Base-by-base conservation (phyloP, 2,888 invertebrate species). In the Platerodrilus igneus region DNA sequence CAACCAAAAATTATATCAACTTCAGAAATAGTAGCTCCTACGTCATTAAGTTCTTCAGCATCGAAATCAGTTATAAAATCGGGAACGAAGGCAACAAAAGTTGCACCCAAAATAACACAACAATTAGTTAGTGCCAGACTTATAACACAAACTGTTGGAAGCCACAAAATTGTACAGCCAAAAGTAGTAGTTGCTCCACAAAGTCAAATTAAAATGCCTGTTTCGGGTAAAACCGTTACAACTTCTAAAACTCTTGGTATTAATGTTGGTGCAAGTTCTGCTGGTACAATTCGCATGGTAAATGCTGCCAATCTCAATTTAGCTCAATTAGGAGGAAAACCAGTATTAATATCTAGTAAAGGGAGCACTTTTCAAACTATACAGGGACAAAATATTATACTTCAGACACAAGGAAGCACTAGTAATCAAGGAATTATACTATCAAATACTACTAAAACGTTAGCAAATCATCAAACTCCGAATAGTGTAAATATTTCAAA, bases 241-340 rank as follows among this genome's bases (percentile, higher is more conserved):
- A 33, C 55, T n/a, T 47, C 54, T n/a, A 62, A 61, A 51, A 51
- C 57, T 1, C 51, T 58, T 21, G 54, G 63, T 3, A 49, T 62
- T 19, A 62, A 56, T 35, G 51, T 60, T 3, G 52, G 57, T 2
- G 53, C 54, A 11, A 57, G 52, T 30, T n/a, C n/a, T n/a, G 45
- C 61, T 17, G 64, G 61, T 36, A 58, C 64, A 3, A 69, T 74
- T 33, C 64, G 76, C 8, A 74, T 77, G 69, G 69, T 73, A 10
- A 73, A 72, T 51, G 66, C 74, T 1, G 62, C 71, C 9, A 68
- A 68, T 42, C 53, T 73, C 29, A 73, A 76, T 55, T 59, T 77
- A 37, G 71, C 76, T 1, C 73, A 75, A 38, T 66, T 77, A 17
- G 72, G 72, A 28, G 76, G 76, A 4, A 77, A 77, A 57, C 76